Evolutionary conservation across 2,888 invertebrate species (phyloP), one percentile per base, ranked within the genome.

Genomic region (Anoncus sp.): DNA sequence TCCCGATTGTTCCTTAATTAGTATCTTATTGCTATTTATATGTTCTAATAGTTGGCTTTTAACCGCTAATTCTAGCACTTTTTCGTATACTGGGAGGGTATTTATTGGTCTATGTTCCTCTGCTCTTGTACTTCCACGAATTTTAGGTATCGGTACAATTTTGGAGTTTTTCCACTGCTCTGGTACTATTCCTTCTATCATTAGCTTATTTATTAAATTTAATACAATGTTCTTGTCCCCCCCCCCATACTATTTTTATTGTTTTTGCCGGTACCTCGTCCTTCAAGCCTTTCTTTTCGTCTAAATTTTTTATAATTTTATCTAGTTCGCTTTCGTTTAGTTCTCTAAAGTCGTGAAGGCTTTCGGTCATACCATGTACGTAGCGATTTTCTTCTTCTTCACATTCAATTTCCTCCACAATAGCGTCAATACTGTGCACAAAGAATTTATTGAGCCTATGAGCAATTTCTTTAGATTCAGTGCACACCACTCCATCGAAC

Each of bases 361-460:
- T 51, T 12, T 24, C 24, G 0, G 2, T 12, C 10, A 18, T 51
- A 18, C 18, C 9, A 18, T 14, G 3, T 35, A 67, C 31, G 18
- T 67, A 18, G 31, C 6, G 7, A 24, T 63, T 6, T 24, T 24
- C 4, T n/a, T 43, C 24, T 12, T 20, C n/a, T 12, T 60, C 43
- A 12, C 1, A 20, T 16, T 35, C 18, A 9, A 51, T 35, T 60
- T 72, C 55, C 14, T 60, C 40, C 9, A 77, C 55, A 18, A 77
- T 77, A 3, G 40, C 51, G 24, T 70, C 65, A 20, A 69, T 47
- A 35, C 77, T 77, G n/a, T 45, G 7, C 22, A 73, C 60, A 53
- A 77, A 79, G 51, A 60, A 79, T 38, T 35, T 24, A 51, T 77
- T 79, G 73, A 80, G 57, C 81, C 84, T 22, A 77, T 81, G 63